Conservation (phyloP, 2,113 vertebrate species). For the Pogona vitticeps region DNA sequence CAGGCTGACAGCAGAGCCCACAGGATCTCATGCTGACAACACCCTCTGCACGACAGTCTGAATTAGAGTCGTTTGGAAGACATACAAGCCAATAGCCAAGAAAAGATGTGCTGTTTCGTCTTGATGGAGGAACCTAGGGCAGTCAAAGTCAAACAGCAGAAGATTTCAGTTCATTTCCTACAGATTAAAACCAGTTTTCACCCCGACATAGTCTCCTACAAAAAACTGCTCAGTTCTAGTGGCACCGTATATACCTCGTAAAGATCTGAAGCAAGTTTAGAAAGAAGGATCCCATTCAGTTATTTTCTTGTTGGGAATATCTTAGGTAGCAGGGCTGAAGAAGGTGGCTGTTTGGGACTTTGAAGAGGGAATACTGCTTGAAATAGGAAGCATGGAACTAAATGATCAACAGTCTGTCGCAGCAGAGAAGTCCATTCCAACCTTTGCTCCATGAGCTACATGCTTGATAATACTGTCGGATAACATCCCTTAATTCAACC, state of each 20-base stretch:
- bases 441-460: too few species aligned
- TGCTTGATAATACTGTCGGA: too few species aligned
- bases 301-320: background rate
- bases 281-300: background rate
- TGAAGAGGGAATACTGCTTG: too few species aligned
- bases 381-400: too few species aligned
- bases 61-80: conserved; percentile 30
- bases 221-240: background rate
- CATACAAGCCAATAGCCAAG: background rate
- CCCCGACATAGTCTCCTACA: background rate
- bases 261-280: background rate
- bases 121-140: background rate
- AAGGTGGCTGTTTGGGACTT: background rate
- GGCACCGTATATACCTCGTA: background rate
- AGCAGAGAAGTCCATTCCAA: too few species aligned
- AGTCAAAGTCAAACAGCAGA: background rate
- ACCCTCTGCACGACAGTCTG: conserved; percentile 10
- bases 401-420: too few species aligned
- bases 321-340: background rate
- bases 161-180: background rate
- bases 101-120: background rate
- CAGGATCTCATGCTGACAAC: conserved; percentile 16
- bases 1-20: conserved; percentile 3
- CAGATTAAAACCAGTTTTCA: background rate
- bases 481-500: too few species aligned